phyloP scores from a whole-genome alignment of 1,140 invertebrate genomes.

The Marisa cornuarietis region DNA sequence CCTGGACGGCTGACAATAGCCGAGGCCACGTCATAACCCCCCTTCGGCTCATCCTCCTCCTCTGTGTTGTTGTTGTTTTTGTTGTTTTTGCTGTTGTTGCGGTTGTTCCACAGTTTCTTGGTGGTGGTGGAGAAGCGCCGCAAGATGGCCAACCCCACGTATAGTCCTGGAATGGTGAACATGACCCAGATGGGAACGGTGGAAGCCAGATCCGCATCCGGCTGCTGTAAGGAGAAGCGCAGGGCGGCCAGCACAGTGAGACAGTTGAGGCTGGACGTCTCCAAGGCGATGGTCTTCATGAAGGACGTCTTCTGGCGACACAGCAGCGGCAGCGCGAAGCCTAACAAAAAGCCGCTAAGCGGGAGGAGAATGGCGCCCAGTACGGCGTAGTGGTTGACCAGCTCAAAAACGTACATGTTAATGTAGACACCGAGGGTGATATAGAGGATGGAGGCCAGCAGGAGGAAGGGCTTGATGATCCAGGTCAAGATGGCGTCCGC shows the following conservation, averaged over 20 bases:
- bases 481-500: slow-evolving; percentile 59
- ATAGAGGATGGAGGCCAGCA: slow-evolving; percentile 60
- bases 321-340: slow-evolving; percentile 43
- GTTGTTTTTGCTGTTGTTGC: slow-evolving; percentile 46
- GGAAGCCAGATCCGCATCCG: slow-evolving; percentile 55
- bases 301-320: slow-evolving; percentile 50
- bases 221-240: slow-evolving; percentile 56
- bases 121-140: slow-evolving; percentile 41
- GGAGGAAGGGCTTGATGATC: slow-evolving; percentile 60
- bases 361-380: slow-evolving; percentile 55
- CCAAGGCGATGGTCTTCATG: slow-evolving; percentile 56
- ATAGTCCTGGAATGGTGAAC: slow-evolving; percentile 58
- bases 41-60: slow-evolving; percentile 19
- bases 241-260: slow-evolving; percentile 55
- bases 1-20: slow-evolving; percentile 58
- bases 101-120: slow-evolving; percentile 44
- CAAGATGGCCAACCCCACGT: slow-evolving; percentile 53
- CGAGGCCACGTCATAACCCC: slow-evolving; percentile 57
- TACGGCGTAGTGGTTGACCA: slow-evolving; percentile 46
- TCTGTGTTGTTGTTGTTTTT: slow-evolving; percentile 39
- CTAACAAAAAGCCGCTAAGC: slow-evolving; percentile 51
- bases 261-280: slow-evolving; percentile 59
- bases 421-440: slow-evolving; percentile 64
- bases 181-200: slow-evolving; percentile 59
- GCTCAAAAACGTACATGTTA: slow-evolving; percentile 63